Evolutionary conservation across 2,113 vertebrate species (phyloP), one percentile per base, ranked within the genome.

Genomic region (Herpailurus yagouaroundi): DNA sequence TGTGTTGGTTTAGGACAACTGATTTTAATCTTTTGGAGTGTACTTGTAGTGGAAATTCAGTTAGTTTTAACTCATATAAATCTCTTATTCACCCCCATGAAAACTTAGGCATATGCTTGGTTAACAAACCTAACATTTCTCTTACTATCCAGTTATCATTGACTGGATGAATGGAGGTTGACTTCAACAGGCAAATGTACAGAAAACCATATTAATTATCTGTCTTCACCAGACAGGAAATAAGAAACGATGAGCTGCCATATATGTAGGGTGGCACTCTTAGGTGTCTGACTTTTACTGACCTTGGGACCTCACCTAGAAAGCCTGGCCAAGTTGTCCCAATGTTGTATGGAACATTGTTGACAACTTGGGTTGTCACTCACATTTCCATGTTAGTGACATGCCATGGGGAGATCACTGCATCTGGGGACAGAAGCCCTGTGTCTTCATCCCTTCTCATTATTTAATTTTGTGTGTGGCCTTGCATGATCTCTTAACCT

Each of bases 31-130:
- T 95, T 13, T 23, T 89, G 33, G 6, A 74, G 73, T 94, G 14
- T 21, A 83, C 21, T 92, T 89, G 12, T 77, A 87, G 29, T 92
- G 48, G 4, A 88, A 83, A 89, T 96, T 77, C 36, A 82, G 19
- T 74, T 96, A 77, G 45, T 95, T 95, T 92, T 92, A 96, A 80
- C 45, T 16, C 18, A 64, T 48, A 10, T 55, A 73, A 91, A 19
- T 38, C 4, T 97, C 41, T 86, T 23, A 11, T 95, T 97, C 94
- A 38, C 31, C 13, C 15, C 2, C 12, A 1, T 64, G 48, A 94
- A 94, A 80, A 64, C 31, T n/a, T 48, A 69, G 55, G 27, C 21
- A 60, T 80, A 25, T 76, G 8, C 88, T 63, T 92, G 50, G 71
- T 95, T 92, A 95, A 92, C 21, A 95, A 74, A 83, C 19, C 66